A percentile compares a stretch with the other conserved stretches of the same genome.
Conservation (phyloP, 1,140 invertebrate genomes). For the Scaptomyza graminum region DNA sequence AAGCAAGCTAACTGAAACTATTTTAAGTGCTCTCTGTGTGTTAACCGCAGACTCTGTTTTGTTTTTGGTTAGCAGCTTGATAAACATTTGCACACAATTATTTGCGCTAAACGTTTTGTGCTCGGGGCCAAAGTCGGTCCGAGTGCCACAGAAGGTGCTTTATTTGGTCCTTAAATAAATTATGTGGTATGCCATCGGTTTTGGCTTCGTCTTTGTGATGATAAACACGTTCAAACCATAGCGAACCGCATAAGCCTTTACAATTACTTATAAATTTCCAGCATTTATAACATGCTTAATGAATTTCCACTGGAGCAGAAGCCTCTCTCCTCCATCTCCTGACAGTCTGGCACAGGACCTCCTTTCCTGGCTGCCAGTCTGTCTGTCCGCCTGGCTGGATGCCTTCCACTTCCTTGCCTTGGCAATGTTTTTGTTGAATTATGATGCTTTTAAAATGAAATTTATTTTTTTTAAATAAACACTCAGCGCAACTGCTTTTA, state of each 20-base stretch:
- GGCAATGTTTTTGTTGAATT: constrained; percentile 79
- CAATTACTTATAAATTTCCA: constrained; percentile 79
- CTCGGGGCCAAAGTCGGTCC: constrained; percentile 24
- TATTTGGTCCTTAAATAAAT: constrained; percentile 75
- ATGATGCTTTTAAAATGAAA: constrained; percentile 81
- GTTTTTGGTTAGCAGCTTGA: constrained; percentile 34
- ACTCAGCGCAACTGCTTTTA: constrained; percentile 51
- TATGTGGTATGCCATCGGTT: constrained; percentile 44
- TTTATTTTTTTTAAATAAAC: constrained; percentile 80
- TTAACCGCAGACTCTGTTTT: constrained; percentile 31
- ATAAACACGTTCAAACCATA: constrained; percentile 74
- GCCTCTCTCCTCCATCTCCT: constrained; percentile 6
- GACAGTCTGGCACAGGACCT: constrained; percentile 5
- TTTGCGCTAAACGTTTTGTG: constrained; percentile 60
- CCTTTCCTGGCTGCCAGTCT: constrained; percentile 22
- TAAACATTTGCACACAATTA: constrained; percentile 74
- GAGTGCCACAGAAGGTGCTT: constrained; percentile 29
- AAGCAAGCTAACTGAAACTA: constrained; percentile 35
- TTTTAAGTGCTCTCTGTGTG: constrained; percentile 33
- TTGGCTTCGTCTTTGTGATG: constrained; percentile 52
- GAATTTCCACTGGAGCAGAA: constrained; percentile 67
- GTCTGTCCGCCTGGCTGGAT: constrained; percentile 21
- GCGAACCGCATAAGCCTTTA: constrained; percentile 76
- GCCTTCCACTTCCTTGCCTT: constrained; percentile 41
- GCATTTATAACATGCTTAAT: constrained; percentile 81